A percentile compares a stretch with the other conserved stretches of the same genome.
These are phyloP conservation scores for Thyatira batis DNA, from an alignment of 2,888 invertebrate genomes.

Conservation along the genomic window DNA sequence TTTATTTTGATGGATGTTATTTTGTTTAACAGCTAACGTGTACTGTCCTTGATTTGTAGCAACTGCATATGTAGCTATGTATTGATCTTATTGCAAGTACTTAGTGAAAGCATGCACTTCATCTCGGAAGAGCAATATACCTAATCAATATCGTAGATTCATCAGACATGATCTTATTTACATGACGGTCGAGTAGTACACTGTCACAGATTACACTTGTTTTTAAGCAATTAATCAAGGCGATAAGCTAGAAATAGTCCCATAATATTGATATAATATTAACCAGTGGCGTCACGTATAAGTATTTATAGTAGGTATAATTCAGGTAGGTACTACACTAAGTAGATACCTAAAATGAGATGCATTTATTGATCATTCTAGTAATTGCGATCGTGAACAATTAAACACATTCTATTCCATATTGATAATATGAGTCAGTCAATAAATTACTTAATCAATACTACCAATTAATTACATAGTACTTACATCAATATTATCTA, in stretches of 20 bases:
- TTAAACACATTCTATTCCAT: too few species aligned
- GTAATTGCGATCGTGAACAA: too few species aligned
- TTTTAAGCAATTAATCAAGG: slow-evolving; percentile 25
- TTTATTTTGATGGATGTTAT: background rate
- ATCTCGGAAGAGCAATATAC: background rate
- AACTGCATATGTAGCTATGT: background rate
- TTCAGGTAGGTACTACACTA: too few species aligned
- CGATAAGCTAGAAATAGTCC: slow-evolving; percentile 15
- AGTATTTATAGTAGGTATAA: background rate
- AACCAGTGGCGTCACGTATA: background rate
- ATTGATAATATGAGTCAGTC: too few species aligned
- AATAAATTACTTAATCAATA: too few species aligned
- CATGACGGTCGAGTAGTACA: background rate
- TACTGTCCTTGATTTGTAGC: background rate
- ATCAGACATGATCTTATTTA: background rate
- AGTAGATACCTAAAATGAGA: background rate
- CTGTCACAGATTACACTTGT: slow-evolving; percentile 11
- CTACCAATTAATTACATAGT: too few species aligned
- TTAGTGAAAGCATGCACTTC: background rate
- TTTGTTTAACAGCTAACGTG: background rate
- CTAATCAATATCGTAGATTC: background rate
- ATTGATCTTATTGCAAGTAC: background rate
- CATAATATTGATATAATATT: background rate
- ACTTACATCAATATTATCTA: too few species aligned
- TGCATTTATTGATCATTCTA: too few species aligned